phyloP scores from a whole-genome alignment of 2,888 invertebrate genomes.

The Apodemia mormo region DNA sequence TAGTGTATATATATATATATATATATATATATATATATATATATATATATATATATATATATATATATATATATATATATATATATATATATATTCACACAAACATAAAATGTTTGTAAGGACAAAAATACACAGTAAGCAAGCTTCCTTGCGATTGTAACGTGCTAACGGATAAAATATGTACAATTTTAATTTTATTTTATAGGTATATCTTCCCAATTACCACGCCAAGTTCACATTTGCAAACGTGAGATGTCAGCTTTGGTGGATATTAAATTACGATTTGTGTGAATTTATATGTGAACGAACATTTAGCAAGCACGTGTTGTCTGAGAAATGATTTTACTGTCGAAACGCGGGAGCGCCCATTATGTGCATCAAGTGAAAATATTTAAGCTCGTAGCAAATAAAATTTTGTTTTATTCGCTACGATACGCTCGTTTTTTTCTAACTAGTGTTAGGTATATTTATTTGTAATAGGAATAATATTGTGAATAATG shows the following conservation, averaged over 20 bases:
- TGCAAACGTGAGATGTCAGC: constrained; percentile 18
- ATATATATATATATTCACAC: too few relatives aligned
- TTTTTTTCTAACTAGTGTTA: not conserved
- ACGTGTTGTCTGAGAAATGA: constrained; percentile 19
- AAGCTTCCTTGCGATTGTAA: not conserved
- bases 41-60: too few relatives aligned
- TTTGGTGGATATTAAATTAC: constrained; percentile 18
- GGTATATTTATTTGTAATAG: too few relatives aligned
- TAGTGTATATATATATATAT: too few relatives aligned
- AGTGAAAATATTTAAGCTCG: constrained; percentile 1
- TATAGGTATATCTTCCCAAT: not conserved
- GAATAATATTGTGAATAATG: too few relatives aligned
- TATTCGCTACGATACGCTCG: not conserved
- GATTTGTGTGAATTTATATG: constrained; percentile 18
- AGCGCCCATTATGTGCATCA: not conserved
- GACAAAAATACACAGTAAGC: not conserved
- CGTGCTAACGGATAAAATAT: not conserved
- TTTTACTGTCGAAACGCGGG: constrained; percentile 17
- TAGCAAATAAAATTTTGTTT: not conserved
- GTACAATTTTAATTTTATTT: constrained; percentile 7
- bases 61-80: too few relatives aligned
- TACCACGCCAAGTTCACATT: constrained; percentile 10
- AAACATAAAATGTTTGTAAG: too few relatives aligned
- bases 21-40: too few relatives aligned
- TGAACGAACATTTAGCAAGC: constrained; percentile 18